phyloP scores from a whole-genome alignment of 2,888 invertebrate genomes.

The Agriopis marginaria region DNA sequence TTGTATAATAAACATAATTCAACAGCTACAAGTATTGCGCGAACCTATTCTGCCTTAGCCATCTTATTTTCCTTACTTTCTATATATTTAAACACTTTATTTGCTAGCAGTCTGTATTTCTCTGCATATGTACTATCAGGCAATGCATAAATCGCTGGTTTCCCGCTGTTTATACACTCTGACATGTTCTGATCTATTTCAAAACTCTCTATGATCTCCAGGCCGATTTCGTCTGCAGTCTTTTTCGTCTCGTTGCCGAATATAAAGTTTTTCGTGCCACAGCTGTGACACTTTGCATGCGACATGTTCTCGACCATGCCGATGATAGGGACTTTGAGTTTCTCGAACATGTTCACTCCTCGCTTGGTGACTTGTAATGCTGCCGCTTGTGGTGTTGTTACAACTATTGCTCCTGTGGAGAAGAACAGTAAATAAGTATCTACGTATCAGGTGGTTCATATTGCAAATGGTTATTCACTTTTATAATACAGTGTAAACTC shows the following conservation, averaged over 20 bases:
- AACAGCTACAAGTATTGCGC: slow-evolving; percentile 56
- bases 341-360: slow-evolving; percentile 95
- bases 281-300: slow-evolving; percentile 91
- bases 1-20: slow-evolving; percentile 62
- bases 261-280: slow-evolving; percentile 89
- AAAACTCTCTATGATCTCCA: slow-evolving; percentile 89
- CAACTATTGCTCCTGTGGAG: slow-evolving; percentile 91
- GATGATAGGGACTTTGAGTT: slow-evolving; percentile 92
- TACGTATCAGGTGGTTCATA: too few relatives aligned
- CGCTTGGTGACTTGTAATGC: slow-evolving; percentile 94
- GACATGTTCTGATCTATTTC: slow-evolving; percentile 91
- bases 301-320: slow-evolving; percentile 98
- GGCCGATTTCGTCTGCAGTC: slow-evolving; percentile 88
- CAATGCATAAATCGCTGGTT: slow-evolving; percentile 90
- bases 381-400: slow-evolving; percentile 96
- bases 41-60: slow-evolving; percentile 63
- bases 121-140: slow-evolving; percentile 85
- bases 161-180: slow-evolving; percentile 90
- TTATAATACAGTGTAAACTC: too few relatives aligned
- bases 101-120: slow-evolving; percentile 77
- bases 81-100: slow-evolving; percentile 79
- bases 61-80: slow-evolving; percentile 66
- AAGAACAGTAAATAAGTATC: neutral
- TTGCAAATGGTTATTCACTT: too few relatives aligned
- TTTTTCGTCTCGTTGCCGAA: slow-evolving; percentile 89